These are phyloP conservation scores for Caenorhabditis parvicauda DNA, from an alignment of 2,888 invertebrate genomes.

Conservation along the genomic window DNA sequence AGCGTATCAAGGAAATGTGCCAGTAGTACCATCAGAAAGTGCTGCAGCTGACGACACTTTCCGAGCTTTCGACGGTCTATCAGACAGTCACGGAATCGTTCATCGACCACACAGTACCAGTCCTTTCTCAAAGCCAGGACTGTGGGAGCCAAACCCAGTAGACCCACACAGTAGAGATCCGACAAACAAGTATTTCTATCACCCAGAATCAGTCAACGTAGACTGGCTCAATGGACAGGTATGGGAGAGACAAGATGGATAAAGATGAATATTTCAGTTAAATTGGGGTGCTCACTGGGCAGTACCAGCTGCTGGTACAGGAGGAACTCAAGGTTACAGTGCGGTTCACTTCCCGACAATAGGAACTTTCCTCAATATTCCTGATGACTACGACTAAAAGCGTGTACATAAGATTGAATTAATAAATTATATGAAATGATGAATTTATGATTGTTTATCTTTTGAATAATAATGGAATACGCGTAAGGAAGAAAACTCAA, in stretches of 20 bases:
- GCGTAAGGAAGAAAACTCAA: too few relatives aligned
- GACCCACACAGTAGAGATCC: conserved; percentile 56
- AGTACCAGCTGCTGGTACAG: conserved; percentile 53
- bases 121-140: conserved; percentile 46
- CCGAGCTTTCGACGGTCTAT: conserved; percentile 34
- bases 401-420: too few relatives aligned
- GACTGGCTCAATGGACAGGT: conserved; percentile 57
- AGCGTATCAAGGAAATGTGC: conserved; percentile 15
- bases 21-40: conserved; percentile 41
- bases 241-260: background rate
- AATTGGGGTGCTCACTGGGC: conserved; percentile 54
- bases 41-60: conserved; percentile 32
- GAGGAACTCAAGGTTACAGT: conserved; percentile 53
- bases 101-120: conserved; percentile 38
- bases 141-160: conserved; percentile 57
- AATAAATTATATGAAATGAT: too few relatives aligned
- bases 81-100: conserved; percentile 36
- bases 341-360: conserved; percentile 52
- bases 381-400: conserved; percentile 57
- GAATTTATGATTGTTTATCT: too few relatives aligned
- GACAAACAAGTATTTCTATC: conserved; percentile 53
- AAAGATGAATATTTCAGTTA: conserved; percentile 11
- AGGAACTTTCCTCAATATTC: conserved; percentile 54
- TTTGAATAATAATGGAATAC: too few relatives aligned
- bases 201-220: conserved; percentile 42